phyloP scores from a whole-genome alignment of 2,797 vertebrate species.

The Thalassophryne amazonica region DNA sequence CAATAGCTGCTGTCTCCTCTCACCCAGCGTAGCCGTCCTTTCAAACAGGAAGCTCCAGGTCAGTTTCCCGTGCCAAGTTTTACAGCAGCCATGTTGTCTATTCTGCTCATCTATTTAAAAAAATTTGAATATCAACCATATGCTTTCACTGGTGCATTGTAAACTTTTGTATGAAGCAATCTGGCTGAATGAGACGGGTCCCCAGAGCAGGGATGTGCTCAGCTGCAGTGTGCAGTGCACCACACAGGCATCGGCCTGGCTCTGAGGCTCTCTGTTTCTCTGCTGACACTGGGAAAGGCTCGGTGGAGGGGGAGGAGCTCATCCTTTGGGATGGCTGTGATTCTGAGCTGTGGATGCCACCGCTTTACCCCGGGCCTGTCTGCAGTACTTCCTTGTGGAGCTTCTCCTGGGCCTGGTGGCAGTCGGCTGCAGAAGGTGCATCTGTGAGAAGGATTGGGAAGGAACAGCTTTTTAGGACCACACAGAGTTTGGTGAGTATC shows the following conservation, averaged over 20 bases:
- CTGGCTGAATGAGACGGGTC: constrained; percentile 97
- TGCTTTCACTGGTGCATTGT: constrained; percentile 96
- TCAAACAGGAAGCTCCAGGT: constrained; percentile 86
- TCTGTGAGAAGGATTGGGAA: constrained; percentile 48
- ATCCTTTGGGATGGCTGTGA: constrained; percentile 23
- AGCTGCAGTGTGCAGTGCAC: constrained; percentile 80
- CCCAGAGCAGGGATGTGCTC: constrained; percentile 89
- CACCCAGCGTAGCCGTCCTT: constrained; percentile 67
- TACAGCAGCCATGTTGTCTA: constrained; percentile 96
- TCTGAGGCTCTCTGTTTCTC: constrained; percentile 58
- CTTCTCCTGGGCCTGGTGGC: constrained; percentile 47
- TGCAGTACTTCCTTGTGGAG: constrained; percentile 10
- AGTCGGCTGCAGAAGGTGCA: constrained; percentile 63
- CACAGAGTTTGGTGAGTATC: constrained; percentile 76
- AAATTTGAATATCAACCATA: constrained; percentile 99
- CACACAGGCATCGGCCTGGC: constrained; percentile 59
- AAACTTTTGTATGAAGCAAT: constrained; percentile 99
- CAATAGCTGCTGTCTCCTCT: constrained; percentile 60
- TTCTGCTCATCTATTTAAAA: constrained; percentile 98
- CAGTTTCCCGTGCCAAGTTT: constrained; percentile 94
- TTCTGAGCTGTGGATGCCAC: constrained; percentile 32
- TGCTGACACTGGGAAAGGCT: constrained; percentile 36
- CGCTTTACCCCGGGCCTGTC: constrained; percentile 25
- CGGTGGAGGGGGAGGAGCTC: constrained; percentile 14
- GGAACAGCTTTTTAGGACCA: constrained; percentile 54